phyloP scores from a whole-genome alignment of 92 coral and sea anemone genomes.

The Blastomussa wellsi region DNA sequence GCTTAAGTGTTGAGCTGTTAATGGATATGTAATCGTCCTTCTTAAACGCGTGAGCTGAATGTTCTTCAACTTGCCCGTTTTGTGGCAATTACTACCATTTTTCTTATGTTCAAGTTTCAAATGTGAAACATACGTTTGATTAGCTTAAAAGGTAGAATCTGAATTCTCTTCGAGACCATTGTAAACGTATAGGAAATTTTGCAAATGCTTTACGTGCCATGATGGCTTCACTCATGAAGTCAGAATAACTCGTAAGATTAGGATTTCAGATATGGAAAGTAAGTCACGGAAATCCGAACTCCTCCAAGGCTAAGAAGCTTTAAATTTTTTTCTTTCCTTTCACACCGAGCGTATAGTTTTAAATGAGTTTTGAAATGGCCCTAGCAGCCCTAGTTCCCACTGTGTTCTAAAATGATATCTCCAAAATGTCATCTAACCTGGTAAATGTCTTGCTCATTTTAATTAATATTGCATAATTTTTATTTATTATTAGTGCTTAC shows the following conservation, averaged over 20 bases:
- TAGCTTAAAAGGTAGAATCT: not conserved
- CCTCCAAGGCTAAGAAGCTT: slow-evolving; percentile 9
- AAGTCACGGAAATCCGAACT: slow-evolving; percentile 46
- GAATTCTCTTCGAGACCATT: not conserved
- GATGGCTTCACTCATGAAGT: slow-evolving; percentile 5
- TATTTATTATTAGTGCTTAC: not conserved
- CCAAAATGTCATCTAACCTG: not conserved
- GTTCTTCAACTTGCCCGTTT: slow-evolving; percentile 2
- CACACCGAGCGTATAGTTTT: slow-evolving; percentile 15
- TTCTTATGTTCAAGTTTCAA: not conserved
- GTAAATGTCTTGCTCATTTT: not conserved
- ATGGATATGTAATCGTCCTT: slow-evolving; percentile 37
- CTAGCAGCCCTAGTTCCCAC: not conserved
- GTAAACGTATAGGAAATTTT: not conserved
- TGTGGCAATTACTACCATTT: not conserved
- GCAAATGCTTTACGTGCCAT: slow-evolving; percentile 17
- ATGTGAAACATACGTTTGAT: not conserved
- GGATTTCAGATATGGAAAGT: not conserved
- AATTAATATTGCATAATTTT: slow-evolving; percentile 1
- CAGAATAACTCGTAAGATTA: slow-evolving; percentile 10
- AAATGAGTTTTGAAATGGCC: not conserved
- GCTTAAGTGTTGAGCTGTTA: slow-evolving; percentile 41
- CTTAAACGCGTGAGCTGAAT: not conserved
- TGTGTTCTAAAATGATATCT: not conserved
- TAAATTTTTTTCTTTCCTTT: slow-evolving; percentile 1